Percentiles rank a stretch among this genome's conserved stretches.
Evolutionary conservation across 2,113 vertebrate species (phyloP).

Genomic region (Forbesichthys agassizii): DNA sequence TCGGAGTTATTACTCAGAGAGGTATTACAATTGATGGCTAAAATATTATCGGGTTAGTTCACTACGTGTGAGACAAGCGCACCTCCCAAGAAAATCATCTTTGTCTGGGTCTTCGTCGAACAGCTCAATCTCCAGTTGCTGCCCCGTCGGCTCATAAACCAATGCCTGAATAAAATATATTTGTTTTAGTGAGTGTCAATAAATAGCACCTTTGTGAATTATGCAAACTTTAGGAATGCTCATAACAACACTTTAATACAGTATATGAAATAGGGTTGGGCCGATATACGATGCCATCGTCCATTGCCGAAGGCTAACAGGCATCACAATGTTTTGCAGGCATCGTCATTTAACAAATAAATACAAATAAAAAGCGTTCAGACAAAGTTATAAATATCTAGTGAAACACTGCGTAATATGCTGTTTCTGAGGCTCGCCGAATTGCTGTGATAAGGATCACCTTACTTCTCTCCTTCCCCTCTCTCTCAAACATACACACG

Average conservation of each 20-base stretch:
- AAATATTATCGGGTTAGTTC: neutral
- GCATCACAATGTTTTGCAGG: too few species aligned
- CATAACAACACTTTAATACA: neutral
- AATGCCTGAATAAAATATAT: slow-evolving; percentile 78
- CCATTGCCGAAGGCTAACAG: too few species aligned
- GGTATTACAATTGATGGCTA: neutral
- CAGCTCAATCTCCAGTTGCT: slow-evolving; percentile 93
- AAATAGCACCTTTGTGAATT: slow-evolving; percentile 16
- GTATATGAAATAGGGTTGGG: neutral
- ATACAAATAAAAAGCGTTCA: too few species aligned
- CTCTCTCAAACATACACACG: too few species aligned
- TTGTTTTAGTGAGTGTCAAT: slow-evolving; percentile 3
- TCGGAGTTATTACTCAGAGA: neutral
- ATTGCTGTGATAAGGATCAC: too few species aligned
- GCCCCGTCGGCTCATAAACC: slow-evolving; percentile 91
- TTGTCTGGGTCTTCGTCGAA: slow-evolving; percentile 98
- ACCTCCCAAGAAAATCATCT: slow-evolving; percentile 98
- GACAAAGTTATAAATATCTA: too few species aligned
- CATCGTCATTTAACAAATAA: too few species aligned
- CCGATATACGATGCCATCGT: too few species aligned
- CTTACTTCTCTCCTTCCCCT: too few species aligned
- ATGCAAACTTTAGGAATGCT: neutral
- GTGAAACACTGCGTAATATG: too few species aligned
- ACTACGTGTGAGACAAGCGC: slow-evolving; percentile 19
- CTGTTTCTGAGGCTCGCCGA: too few species aligned